A percentile compares a stretch with the other conserved stretches of the same genome.
phyloP scores from a whole-genome alignment of 1,140 invertebrate species.

The Ips nitidus region DNA sequence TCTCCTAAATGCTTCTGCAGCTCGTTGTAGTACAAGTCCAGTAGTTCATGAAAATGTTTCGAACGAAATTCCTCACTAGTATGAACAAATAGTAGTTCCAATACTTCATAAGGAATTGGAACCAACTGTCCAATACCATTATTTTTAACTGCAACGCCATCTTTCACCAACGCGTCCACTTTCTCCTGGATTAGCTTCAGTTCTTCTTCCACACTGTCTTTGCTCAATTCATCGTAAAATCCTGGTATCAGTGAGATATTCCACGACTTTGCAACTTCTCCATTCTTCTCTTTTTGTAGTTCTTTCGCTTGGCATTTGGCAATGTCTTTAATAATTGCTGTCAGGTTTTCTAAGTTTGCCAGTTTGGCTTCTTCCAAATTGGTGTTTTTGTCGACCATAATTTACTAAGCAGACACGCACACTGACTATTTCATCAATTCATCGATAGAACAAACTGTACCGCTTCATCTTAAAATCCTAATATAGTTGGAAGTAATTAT shows the following conservation, averaged over 20 bases:
- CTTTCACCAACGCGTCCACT: background rate
- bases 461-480: too few relatives aligned
- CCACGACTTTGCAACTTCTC: too few relatives aligned
- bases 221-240: too few relatives aligned
- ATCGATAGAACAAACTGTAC: too few relatives aligned
- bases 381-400: too few relatives aligned
- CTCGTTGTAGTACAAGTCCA: conserved; percentile 13
- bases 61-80: conserved; percentile 30
- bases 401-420: too few relatives aligned
- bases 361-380: too few relatives aligned
- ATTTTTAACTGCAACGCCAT: conserved; percentile 10
- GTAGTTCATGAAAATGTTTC: conserved; percentile 34
- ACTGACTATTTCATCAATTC: too few relatives aligned
- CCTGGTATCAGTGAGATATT: too few relatives aligned
- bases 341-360: too few relatives aligned
- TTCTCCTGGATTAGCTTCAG: background rate
- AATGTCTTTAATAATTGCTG: background rate
- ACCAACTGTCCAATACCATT: conserved; percentile 6
- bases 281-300: conserved; percentile 18
- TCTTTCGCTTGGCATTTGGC: conserved; percentile 10
- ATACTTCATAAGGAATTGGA: conserved; percentile 10
- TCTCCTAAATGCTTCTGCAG: background rate
- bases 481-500: too few relatives aligned
- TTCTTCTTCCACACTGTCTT: background rate
- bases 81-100: conserved; percentile 23